Percentiles rank a stretch among this genome's conserved stretches.
These are phyloP conservation scores for Drosophila robusta DNA, from an alignment of 2,888 invertebrate species.

Conservation along the genomic window DNA sequence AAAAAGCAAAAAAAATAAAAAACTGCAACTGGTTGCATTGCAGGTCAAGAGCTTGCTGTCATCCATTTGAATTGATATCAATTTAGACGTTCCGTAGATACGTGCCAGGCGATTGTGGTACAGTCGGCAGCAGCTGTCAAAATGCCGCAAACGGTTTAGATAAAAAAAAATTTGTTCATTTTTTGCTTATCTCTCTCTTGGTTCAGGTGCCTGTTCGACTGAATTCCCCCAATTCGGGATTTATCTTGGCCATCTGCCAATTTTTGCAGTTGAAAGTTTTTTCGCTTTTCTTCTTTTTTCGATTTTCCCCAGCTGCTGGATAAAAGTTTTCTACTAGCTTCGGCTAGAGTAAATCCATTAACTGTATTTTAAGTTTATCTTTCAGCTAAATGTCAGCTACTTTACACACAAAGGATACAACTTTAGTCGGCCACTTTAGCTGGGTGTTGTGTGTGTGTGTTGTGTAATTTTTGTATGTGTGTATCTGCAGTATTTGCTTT, in stretches of 20 bases:
- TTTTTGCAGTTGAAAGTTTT: slow-evolving; percentile 16
- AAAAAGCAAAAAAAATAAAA: background rate
- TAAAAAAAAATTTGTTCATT: slow-evolving; percentile 27
- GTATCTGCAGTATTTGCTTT: slow-evolving; percentile 4
- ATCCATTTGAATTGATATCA: slow-evolving; percentile 59
- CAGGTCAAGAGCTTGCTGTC: slow-evolving; percentile 63
- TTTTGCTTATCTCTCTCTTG: slow-evolving; percentile 30
- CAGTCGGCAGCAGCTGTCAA: slow-evolving; percentile 22
- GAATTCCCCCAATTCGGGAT: slow-evolving; percentile 1
- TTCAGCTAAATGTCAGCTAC: slow-evolving; percentile 26
- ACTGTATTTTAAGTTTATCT: slow-evolving; percentile 48
- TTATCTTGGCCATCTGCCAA: slow-evolving; percentile 47
- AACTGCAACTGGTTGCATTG: slow-evolving; percentile 25
- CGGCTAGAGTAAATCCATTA: slow-evolving; percentile 44
- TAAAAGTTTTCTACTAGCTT: slow-evolving; percentile 37
- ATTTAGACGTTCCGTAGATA: slow-evolving; percentile 13
- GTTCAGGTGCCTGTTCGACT: slow-evolving; percentile 23
- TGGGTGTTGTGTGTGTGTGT: slow-evolving; percentile 10
- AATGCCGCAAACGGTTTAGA: slow-evolving; percentile 15
- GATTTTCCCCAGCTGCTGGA: slow-evolving; percentile 22
- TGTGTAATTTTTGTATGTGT: slow-evolving; percentile 5
- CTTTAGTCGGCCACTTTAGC: slow-evolving; percentile 7
- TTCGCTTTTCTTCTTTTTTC: slow-evolving; percentile 6
- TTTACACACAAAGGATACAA: slow-evolving; percentile 19
- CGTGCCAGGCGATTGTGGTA: slow-evolving; percentile 22